Percentiles rank a stretch among this genome's conserved stretches.
Conservation (phyloP, 2,113 vertebrate species). For the Aythya baeri region DNA sequence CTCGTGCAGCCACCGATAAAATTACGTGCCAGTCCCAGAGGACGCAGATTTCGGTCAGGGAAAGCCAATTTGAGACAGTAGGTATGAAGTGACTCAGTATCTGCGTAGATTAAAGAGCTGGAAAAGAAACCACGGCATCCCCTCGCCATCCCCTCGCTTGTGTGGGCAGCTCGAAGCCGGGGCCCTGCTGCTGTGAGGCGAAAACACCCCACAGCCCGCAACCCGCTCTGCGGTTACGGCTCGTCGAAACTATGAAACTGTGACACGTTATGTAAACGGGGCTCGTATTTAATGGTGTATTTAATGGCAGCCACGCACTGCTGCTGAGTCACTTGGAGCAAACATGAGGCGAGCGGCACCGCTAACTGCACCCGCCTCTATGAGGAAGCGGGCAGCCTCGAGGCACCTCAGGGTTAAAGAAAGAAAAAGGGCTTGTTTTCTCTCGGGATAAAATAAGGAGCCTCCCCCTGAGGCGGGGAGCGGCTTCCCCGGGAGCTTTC, state of each 20-base stretch:
- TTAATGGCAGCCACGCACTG: not conserved
- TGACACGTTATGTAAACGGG: not conserved
- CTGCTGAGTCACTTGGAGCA: constrained; percentile 5
- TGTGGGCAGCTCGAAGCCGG: not conserved
- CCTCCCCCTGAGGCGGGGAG: not conserved
- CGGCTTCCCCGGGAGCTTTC: not conserved
- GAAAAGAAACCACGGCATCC: not conserved
- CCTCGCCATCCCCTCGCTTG: not conserved
- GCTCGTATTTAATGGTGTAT: not conserved
- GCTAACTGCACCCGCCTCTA: not conserved
- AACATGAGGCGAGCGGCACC: not conserved
- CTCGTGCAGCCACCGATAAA: not conserved
- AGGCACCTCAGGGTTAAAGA: not conserved
- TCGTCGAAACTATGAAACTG: not conserved
- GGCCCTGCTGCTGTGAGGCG: not conserved
- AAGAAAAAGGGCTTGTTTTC: not conserved
- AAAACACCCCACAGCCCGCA: not conserved
- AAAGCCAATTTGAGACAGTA: not conserved
- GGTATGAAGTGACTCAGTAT: not conserved
- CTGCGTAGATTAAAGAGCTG: not conserved
- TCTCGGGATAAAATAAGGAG: not conserved
- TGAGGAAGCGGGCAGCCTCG: not conserved
- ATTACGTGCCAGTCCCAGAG: fast-evolving
- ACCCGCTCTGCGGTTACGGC: not conserved
- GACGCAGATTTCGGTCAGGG: not conserved